Evolutionary conservation across 2,888 invertebrate genomes (phyloP), one percentile per base, ranked within the genome.

Genomic region (Operophtera brumata): DNA sequence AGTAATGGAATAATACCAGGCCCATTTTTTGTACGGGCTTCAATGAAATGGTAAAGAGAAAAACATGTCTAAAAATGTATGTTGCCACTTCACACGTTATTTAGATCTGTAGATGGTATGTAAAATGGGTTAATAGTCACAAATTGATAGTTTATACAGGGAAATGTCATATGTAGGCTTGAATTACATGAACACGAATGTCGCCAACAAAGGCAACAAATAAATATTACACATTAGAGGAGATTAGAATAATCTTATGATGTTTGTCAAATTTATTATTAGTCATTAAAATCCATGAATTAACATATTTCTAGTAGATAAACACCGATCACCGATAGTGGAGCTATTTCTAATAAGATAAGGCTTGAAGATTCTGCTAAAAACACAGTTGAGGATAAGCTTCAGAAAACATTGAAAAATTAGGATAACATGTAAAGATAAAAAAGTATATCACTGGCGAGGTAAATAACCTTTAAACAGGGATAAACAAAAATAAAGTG

Each of bases 391-490:
- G 8, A 20, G 25, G 39, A 20, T 20, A 25, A 10, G 20, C 36
- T 10, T 32, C 13, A 30, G 30, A 45, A 40, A 35, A 51, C 25
- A 35, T 26, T 44, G 28, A 37, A 43, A 12, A 35, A 42, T 13
- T 40, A 36, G 35, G n/a, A n/a, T 5, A 35, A 42, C 32, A 26
- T 26, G 10, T 28, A 20, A 41, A 32, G 25, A 45, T 14, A 41
- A 40, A 41, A 20, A 12, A 11, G 30, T 40, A 41, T 39, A 47
- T 14, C n/a, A 45, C 12, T 36, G 14, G 40, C 30, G 41, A 52
- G 48, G 48, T 57, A 41, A 52, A 57, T 45, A 37, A 52, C 52
- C 47, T 37, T 52, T 57, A 47, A 42, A 50, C 42, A 44, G 37
- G 39, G 43, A 40, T 43, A 50, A 46, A 47, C 51, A 40, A 52